Evolutionary conservation across 2,113 vertebrate genomes (phyloP).

Genomic region (Carollia perspicillata): DNA sequence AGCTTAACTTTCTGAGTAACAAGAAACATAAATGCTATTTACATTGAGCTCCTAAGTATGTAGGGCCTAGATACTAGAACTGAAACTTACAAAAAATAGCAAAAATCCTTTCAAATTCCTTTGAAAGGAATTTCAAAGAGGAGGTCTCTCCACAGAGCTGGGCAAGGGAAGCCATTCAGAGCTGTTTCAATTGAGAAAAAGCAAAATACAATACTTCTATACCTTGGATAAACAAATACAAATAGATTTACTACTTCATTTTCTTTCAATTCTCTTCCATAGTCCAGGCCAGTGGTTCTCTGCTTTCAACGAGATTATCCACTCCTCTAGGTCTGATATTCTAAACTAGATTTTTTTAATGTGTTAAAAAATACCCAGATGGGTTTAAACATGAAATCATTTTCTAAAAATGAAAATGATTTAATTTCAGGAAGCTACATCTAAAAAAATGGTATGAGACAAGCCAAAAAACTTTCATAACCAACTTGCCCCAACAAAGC

Average conservation of each 20-base stretch:
- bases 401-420: constrained; percentile 47
- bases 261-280: constrained; percentile 8
- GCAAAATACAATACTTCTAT: neutral
- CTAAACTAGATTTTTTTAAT: constrained; percentile 19
- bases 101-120: neutral
- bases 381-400: neutral
- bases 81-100: neutral
- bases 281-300: neutral
- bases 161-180: neutral
- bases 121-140: constrained; percentile 11
- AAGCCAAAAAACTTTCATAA: constrained; percentile 46
- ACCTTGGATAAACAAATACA: constrained; percentile 25
- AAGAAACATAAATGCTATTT: neutral
- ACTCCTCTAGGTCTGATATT: neutral
- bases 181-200: neutral
- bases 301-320: constrained; percentile 13
- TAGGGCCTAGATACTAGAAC: neutral
- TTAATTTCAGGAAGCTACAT: constrained; percentile 17
- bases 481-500: neutral
- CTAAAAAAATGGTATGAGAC: constrained; percentile 21
- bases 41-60: neutral
- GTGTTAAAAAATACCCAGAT: neutral
- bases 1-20: neutral
- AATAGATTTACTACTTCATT: constrained; percentile 24
- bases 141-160: neutral